phyloP scores from a whole-genome alignment of 2,113 vertebrate genomes.

The Budorcas taxicolor region DNA sequence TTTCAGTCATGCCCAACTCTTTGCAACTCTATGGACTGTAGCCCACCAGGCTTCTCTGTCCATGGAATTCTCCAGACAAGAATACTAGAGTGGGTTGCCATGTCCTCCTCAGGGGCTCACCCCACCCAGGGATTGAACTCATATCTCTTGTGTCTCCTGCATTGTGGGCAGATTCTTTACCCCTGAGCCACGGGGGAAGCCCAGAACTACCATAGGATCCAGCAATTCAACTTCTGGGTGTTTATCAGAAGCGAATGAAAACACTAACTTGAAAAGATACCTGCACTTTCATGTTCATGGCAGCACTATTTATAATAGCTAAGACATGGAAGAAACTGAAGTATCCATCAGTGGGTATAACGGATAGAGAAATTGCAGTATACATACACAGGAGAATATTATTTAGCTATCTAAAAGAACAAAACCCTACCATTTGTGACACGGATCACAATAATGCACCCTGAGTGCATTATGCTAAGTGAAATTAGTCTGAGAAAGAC shows the following conservation, averaged over 20 bases:
- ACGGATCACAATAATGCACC: neutral
- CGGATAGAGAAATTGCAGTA: neutral
- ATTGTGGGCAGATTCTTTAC: neutral
- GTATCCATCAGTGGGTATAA: neutral
- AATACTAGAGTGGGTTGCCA: neutral
- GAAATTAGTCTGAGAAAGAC: neutral
- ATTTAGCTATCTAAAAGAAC: neutral
- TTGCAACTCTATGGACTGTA: neutral
- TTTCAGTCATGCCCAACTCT: neutral
- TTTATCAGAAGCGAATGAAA: neutral
- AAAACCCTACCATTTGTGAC: neutral
- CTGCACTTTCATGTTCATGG: no score
- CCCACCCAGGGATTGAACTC: neutral
- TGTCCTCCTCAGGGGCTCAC: neutral
- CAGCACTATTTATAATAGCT: neutral
- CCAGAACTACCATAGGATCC: neutral
- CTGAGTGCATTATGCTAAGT: neutral
- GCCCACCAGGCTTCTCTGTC: neutral
- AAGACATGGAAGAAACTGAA: neutral
- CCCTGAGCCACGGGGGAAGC: neutral
- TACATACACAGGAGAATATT: neutral
- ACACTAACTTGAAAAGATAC: neutral
- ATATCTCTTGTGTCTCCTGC: neutral
- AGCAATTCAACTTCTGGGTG: neutral
- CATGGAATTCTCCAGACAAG: neutral